These are phyloP conservation scores for Metacarcinus magister DNA, from an alignment of 2,888 invertebrate genomes.

Conservation along the genomic window DNA sequence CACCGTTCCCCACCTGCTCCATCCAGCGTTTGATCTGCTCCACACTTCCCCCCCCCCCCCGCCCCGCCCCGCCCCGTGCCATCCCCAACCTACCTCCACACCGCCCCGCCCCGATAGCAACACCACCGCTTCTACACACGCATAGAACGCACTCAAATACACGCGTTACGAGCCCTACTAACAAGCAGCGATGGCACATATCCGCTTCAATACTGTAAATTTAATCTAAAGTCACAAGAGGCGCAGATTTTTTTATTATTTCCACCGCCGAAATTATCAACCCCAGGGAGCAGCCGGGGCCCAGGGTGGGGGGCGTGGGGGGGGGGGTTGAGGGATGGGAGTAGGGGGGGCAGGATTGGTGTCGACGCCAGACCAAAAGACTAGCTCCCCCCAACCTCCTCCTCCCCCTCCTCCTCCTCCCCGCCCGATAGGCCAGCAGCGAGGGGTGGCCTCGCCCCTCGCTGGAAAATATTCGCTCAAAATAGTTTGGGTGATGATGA, in stretches of 20 bases:
- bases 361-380: constrained; percentile 19
- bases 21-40: background rate
- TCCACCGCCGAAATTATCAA: background rate
- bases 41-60: background rate
- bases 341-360: background rate
- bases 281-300: background rate
- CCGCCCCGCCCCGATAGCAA: background rate
- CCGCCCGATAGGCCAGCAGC: background rate
- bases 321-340: background rate
- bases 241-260: background rate
- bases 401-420: background rate
- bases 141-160: background rate
- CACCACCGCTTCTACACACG: background rate
- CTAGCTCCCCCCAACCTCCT: background rate
- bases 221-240: background rate
- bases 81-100: background rate
- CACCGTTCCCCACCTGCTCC: background rate
- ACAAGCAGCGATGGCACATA: background rate
- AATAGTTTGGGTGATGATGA: constrained; percentile 48
- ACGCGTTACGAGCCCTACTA: background rate
- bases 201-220: background rate
- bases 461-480: constrained; percentile 42
- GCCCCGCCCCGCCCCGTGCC: no score
- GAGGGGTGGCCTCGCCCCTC: background rate
- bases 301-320: background rate